A percentile compares a stretch with the other conserved stretches of the same genome.
Evolutionary conservation across 2,113 vertebrate genomes (phyloP).

Genomic region (Globicephala melas): DNA sequence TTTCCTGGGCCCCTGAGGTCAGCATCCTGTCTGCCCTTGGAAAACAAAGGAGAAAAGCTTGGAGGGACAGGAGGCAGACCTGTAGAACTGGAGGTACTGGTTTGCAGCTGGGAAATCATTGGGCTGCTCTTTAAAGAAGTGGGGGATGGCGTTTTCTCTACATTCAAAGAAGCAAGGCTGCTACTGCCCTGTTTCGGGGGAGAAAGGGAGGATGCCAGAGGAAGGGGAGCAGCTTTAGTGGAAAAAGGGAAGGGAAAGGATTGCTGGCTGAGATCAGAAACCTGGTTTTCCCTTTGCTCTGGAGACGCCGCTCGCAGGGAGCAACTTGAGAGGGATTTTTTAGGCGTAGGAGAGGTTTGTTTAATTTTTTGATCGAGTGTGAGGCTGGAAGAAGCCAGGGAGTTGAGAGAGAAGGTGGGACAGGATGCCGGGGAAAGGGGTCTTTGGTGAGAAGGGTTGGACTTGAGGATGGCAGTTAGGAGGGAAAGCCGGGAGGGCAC

Average conservation of each 20-base stretch:
- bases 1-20: conserved; percentile 60
- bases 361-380: conserved; percentile 79
- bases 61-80: conserved; percentile 50
- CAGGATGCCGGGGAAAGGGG: conserved; percentile 79
- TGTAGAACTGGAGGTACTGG: not conserved
- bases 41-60: conserved; percentile 60
- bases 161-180: conserved; percentile 36
- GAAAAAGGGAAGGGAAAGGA: conserved; percentile 28
- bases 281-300: conserved; percentile 55
- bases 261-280: conserved; percentile 33
- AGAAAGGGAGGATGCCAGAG: conserved; percentile 29
- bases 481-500: conserved; percentile 91
- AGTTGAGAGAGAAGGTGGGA: conserved; percentile 86
- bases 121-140: conserved; percentile 47
- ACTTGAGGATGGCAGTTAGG: conserved; percentile 94
- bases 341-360: conserved; percentile 70
- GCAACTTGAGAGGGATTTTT: conserved; percentile 78
- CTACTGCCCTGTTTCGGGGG: not conserved
- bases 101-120: conserved; percentile 41
- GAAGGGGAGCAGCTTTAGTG: conserved; percentile 27
- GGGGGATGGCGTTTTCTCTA: conserved; percentile 28
- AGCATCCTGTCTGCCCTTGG: conserved; percentile 30
- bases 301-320: conserved; percentile 63
- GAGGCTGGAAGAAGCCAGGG: conserved; percentile 79
- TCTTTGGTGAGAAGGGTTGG: conserved; percentile 82